Base-by-base conservation (phyloP, 2,797 vertebrate species). In the Anableps anableps region DNA sequence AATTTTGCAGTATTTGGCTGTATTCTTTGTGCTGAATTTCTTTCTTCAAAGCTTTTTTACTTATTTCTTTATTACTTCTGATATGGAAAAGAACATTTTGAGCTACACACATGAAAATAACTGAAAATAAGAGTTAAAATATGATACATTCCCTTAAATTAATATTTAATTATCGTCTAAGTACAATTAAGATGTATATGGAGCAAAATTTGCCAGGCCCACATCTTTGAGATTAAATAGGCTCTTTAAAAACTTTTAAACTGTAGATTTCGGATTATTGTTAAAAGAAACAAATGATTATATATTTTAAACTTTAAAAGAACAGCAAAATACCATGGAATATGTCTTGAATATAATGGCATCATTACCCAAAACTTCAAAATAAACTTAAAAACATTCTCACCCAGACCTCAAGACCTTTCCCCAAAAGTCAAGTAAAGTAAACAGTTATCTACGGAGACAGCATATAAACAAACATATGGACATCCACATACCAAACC, bases 401-500 rank as follows among this genome's bases (percentile, higher is more conserved):
- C 53, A 55, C 53, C 3, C 10, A 55, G 9, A 55, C 4, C n/a
- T 13, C 45, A 13, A 14, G 13, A 55, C n/a, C n/a, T n/a, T n/a
- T 55, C n/a, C 26, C 9, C 8, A 38, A 68, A 41, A 26, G 10
- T 41, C 29, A 21, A 62, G 6, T 34, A 19, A 82, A 60, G 64
- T 66, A 53, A 0, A 26, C 21, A 38, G 53, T 34, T 53, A 23
- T n/a, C 4, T 43, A n/a, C 58, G 53, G 23, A 36, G 23, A 84
- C 29, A 1, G 34, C 29, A 0, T 47, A 55, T 23, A n/a, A 75
- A 66, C 51, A 64, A 45, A 82, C 73, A 72, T 47, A 77, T 75
- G 21, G 62, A 41, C 45, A 26, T 19, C 71, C 38, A 38, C 50
- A 66, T 51, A 75, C 19, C 64, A 23, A 79, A 47, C 80, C 73